Conservation (phyloP, 1,140 invertebrate species). For the Drosophila lacertosa region DNA sequence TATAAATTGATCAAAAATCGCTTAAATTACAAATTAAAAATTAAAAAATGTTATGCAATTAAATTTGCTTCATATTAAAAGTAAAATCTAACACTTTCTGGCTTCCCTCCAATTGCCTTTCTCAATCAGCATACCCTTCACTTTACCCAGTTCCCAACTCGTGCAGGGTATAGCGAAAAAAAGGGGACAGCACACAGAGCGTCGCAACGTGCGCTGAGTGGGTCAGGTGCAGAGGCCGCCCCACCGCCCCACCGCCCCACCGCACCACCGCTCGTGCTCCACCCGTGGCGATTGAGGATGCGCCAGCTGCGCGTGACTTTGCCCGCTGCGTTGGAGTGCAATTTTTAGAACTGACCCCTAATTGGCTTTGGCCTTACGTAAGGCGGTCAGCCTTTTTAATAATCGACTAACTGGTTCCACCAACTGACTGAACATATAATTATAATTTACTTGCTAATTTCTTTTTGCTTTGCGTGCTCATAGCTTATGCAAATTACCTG, state of each 20-base stretch:
- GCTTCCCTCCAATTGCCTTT: too few relatives aligned
- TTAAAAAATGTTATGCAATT: too few relatives aligned
- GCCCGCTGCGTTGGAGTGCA: constrained; percentile 28
- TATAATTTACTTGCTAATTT: constrained; percentile 18
- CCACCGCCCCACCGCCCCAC: background rate
- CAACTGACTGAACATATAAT: constrained; percentile 16
- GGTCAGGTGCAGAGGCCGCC: constrained; percentile 65
- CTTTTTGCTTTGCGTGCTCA: constrained; percentile 26
- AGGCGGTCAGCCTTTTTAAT: constrained; percentile 5
- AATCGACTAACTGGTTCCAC: background rate
- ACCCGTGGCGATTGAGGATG: constrained; percentile 20
- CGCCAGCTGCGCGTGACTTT: constrained; percentile 66
- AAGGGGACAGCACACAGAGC: constrained; percentile 8
- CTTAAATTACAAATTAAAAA: too few relatives aligned
- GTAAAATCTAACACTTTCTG: too few relatives aligned
- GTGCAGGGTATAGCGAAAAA: constrained; percentile 11
- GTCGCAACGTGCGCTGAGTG: constrained; percentile 61
- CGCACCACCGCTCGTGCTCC: background rate
- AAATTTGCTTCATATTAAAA: too few relatives aligned
- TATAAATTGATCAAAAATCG: too few relatives aligned
- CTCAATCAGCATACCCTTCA: background rate
- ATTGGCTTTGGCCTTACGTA: constrained; percentile 55
- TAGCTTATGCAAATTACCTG: constrained; percentile 37
- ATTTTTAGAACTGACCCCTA: constrained; percentile 64
- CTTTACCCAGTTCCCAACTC: background rate